Percentiles rank a stretch among this genome's conserved stretches.
Conservation (phyloP, 1,140 invertebrate genomes). For the Eurosta solidaginis region DNA sequence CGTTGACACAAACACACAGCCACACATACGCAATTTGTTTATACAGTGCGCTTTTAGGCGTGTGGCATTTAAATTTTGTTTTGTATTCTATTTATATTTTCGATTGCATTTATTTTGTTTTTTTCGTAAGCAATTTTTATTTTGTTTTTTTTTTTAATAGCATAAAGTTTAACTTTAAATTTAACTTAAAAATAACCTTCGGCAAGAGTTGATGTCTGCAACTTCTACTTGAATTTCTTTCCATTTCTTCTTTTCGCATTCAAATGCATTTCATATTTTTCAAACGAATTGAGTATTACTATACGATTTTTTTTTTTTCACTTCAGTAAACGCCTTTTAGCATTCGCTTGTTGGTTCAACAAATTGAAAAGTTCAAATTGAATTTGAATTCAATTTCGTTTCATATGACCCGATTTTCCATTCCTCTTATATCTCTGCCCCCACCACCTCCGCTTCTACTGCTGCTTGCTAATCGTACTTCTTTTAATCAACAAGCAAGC, state of each 20-base stretch:
- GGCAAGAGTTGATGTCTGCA: neutral
- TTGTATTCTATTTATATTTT: neutral
- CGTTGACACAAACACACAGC: neutral
- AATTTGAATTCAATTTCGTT: conserved; percentile 58
- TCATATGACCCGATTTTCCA: neutral
- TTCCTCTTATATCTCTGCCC: neutral
- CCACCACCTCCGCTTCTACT: neutral
- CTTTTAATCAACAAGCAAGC: neutral
- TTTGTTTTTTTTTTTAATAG: neutral
- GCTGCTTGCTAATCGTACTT: neutral
- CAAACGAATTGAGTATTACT: neutral
- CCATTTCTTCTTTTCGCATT: neutral
- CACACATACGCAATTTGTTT: neutral
- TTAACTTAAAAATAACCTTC: neutral
- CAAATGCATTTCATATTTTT: neutral
- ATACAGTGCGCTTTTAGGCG: neutral
- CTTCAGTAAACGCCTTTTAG: neutral
- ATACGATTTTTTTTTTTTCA: neutral
- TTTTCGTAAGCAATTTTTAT: neutral
- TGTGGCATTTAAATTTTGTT: neutral
- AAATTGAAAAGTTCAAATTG: conserved; percentile 60
- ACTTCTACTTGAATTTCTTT: neutral
- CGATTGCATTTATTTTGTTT: neutral
- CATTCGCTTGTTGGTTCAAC: neutral
- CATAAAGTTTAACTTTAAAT: neutral